Percentiles rank a stretch among this genome's conserved stretches.
phyloP scores from a whole-genome alignment of 2,797 vertebrate genomes.

The Hippocampus kuda region DNA sequence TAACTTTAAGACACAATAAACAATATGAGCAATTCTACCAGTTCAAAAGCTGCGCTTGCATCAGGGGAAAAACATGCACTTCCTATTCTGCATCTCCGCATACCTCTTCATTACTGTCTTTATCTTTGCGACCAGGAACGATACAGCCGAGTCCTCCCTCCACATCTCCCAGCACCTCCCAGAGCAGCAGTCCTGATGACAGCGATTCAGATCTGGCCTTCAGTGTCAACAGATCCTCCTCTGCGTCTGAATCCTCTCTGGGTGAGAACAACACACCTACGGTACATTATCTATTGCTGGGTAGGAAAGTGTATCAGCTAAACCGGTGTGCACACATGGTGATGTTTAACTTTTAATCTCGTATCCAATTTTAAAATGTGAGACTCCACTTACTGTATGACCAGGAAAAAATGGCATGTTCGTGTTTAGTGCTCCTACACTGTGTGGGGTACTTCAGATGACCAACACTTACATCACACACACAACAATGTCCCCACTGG shows the following conservation, averaged over 20 bases:
- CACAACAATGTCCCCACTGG: too few relatives aligned
- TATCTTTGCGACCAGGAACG: constrained; percentile 71
- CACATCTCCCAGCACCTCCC: constrained; percentile 81
- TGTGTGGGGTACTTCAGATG: too few relatives aligned
- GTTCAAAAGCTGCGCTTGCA: not conserved
- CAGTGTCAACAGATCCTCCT: constrained; percentile 93
- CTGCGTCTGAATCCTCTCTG: constrained; percentile 92
- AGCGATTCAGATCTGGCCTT: constrained; percentile 96
- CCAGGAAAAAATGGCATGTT: too few relatives aligned
- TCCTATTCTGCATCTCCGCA: not conserved
- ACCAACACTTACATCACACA: too few relatives aligned
- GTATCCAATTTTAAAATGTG: not conserved
- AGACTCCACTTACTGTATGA: not conserved
- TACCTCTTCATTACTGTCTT: constrained; percentile 21
- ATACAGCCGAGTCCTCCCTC: constrained; percentile 79
- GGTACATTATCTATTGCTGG: not conserved
- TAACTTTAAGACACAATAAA: constrained; percentile 4
- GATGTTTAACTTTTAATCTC: not conserved
- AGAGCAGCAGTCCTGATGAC: constrained; percentile 87
- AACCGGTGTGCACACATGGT: not conserved
- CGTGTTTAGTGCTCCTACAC: too few relatives aligned
- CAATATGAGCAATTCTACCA: not conserved
- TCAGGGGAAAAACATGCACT: not conserved
- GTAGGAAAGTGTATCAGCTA: not conserved
- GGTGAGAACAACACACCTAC: constrained; percentile 64